Evolutionary conservation across 1,140 invertebrate species (phyloP).

Genomic region (Trichonephila inaurata): DNA sequence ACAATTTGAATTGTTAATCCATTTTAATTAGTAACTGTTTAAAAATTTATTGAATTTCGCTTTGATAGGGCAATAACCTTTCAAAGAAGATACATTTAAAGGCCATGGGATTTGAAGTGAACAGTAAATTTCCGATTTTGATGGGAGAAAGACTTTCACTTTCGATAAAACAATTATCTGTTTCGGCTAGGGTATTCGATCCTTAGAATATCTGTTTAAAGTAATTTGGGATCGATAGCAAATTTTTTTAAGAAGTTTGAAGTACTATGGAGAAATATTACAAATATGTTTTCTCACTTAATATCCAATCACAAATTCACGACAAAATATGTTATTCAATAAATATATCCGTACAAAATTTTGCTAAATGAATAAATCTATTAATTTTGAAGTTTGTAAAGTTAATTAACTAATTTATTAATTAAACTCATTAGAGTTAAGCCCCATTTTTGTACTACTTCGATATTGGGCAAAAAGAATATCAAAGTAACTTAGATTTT

Average conservation of each 20-base stretch:
- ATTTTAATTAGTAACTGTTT: background rate
- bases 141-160: background rate
- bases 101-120: background rate
- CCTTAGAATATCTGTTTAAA: background rate
- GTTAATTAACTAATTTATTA: too few relatives aligned
- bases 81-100: background rate
- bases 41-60: background rate
- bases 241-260: background rate
- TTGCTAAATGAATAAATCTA: too few relatives aligned
- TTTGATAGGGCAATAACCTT: background rate
- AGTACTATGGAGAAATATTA: too few relatives aligned
- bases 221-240: background rate
- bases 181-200: background rate
- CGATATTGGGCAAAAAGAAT: too few relatives aligned
- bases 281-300: too few relatives aligned
- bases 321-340: too few relatives aligned
- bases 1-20: background rate
- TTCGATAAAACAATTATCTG: conserved; percentile 26
- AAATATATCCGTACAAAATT: too few relatives aligned
- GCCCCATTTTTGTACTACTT: too few relatives aligned
- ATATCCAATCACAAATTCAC: too few relatives aligned
- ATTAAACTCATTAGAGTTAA: too few relatives aligned
- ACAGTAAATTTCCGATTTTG: background rate
- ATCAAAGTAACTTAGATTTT: too few relatives aligned
- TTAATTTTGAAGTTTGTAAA: too few relatives aligned